These are phyloP conservation scores for Teinopalpus imperialis DNA, from an alignment of 2,888 invertebrate species.

Conservation along the genomic window DNA sequence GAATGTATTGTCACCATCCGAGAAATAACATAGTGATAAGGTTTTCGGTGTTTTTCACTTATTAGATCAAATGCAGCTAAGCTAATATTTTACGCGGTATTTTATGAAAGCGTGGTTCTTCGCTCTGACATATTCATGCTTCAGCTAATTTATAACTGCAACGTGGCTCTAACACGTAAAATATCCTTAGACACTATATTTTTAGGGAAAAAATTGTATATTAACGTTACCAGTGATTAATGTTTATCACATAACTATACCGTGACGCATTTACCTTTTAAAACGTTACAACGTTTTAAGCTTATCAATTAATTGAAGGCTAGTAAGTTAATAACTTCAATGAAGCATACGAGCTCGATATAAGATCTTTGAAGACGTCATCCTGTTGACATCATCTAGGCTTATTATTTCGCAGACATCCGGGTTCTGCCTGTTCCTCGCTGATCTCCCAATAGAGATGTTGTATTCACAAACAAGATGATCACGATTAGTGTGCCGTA, in stretches of 20 bases:
- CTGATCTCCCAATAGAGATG: conserved; percentile 40
- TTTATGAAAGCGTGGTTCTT: too few relatives aligned
- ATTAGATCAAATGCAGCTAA: too few relatives aligned
- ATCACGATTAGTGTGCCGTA: conserved; percentile 22
- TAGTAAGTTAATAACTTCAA: conserved; percentile 22
- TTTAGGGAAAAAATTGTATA: too few relatives aligned
- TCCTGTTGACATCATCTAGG: conserved; percentile 70
- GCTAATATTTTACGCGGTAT: too few relatives aligned
- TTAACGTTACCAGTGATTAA: too few relatives aligned
- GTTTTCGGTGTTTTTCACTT: too few relatives aligned
- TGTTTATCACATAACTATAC: conserved; percentile 7
- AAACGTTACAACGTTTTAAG: conserved; percentile 11
- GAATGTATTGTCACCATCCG: too few relatives aligned
- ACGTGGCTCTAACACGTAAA: too few relatives aligned
- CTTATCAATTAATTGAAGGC: conserved; percentile 19
- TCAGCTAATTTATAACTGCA: too few relatives aligned
- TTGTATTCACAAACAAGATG: conserved; percentile 21
- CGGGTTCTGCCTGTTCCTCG: conserved; percentile 50
- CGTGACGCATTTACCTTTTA: conserved; percentile 11
- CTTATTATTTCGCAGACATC: conserved; percentile 52
- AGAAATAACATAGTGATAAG: too few relatives aligned
- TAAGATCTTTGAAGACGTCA: conserved; percentile 51
- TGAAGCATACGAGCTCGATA: conserved; percentile 34
- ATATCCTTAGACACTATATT: too few relatives aligned
- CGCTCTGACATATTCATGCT: too few relatives aligned